Evolutionary conservation across 2,888 invertebrate species (phyloP).

Genomic region (Helleia helle): DNA sequence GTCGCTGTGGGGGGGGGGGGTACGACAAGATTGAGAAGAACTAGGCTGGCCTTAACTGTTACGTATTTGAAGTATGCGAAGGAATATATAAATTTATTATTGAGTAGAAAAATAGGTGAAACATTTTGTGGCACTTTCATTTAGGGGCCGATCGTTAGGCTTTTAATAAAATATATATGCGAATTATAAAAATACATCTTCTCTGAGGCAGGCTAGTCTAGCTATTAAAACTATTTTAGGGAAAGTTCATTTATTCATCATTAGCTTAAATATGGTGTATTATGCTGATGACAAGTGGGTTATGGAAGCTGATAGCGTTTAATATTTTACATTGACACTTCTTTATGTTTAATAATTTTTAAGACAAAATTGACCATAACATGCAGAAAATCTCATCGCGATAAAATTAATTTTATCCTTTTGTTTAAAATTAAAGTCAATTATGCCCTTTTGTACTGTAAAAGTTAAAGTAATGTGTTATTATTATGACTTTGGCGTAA

Average conservation of each 20-base stretch:
- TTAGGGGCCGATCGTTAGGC: neutral
- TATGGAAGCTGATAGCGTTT: too few relatives aligned
- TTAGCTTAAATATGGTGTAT: neutral
- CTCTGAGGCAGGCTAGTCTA: neutral
- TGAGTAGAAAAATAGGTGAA: slow-evolving; percentile 2
- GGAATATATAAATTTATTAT: neutral
- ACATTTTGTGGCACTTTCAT: neutral
- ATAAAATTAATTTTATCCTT: neutral
- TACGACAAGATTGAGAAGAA: too few relatives aligned
- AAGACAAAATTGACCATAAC: neutral
- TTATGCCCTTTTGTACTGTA: slow-evolving; percentile 70
- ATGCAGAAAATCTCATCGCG: neutral
- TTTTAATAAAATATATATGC: neutral
- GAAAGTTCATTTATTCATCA: neutral
- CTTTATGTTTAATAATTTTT: neutral
- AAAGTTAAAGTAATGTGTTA: slow-evolving; percentile 48
- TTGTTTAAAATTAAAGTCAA: slow-evolving; percentile 27
- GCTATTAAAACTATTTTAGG: neutral
- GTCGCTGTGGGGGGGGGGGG: too few relatives aligned
- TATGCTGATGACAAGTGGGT: neutral
- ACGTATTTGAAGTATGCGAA: too few relatives aligned
- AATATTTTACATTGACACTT: neutral
- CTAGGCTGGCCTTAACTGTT: slow-evolving; percentile 1
- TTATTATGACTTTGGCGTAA: slow-evolving; percentile 72
- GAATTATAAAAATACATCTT: slow-evolving; percentile 7